A percentile compares a stretch with the other conserved stretches of the same genome.
Conservation (phyloP, 2,797 vertebrate species). For the Geotrypetes seraphini region DNA sequence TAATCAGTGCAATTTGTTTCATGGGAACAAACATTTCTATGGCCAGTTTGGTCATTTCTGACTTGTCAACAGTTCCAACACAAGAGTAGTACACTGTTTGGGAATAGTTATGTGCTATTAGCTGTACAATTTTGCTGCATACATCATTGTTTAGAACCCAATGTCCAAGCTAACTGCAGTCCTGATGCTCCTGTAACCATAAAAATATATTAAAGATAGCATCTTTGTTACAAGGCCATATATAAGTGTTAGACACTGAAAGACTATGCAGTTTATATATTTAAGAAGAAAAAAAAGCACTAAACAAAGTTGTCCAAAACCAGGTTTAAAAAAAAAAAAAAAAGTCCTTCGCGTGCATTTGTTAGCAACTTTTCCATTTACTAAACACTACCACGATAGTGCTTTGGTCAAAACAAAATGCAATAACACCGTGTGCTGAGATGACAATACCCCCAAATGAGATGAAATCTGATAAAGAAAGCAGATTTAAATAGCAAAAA, state of each 20-base stretch:
- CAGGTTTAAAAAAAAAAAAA: conserved; percentile 12
- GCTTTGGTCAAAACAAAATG: conserved; percentile 50
- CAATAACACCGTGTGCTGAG: conserved; percentile 30
- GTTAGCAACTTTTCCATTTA: conserved; percentile 37
- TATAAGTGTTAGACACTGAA: too few relatives aligned
- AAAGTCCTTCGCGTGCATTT: conserved; percentile 37
- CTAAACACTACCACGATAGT: conserved; percentile 50
- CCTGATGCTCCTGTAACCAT: too few relatives aligned
- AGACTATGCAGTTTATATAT: background rate
- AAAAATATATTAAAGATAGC: too few relatives aligned
- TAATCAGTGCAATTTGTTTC: conserved; percentile 47
- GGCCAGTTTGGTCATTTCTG: too few relatives aligned
- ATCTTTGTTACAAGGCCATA: conserved; percentile 55
- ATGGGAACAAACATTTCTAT: conserved; percentile 34
- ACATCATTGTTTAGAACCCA: too few relatives aligned
- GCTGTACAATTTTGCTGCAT: too few relatives aligned
- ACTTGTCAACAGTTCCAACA: too few relatives aligned
- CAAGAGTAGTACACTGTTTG: too few relatives aligned
- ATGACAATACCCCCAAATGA: conserved; percentile 45
- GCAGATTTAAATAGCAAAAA: conserved; percentile 39
- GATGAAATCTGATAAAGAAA: conserved; percentile 51
- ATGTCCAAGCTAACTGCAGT: too few relatives aligned
- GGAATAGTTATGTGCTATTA: too few relatives aligned
- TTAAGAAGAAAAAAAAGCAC: background rate
- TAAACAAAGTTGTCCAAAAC: background rate